phyloP scores from a whole-genome alignment of 92 coral and sea anemone genomes.

The Siderastrea radians region DNA sequence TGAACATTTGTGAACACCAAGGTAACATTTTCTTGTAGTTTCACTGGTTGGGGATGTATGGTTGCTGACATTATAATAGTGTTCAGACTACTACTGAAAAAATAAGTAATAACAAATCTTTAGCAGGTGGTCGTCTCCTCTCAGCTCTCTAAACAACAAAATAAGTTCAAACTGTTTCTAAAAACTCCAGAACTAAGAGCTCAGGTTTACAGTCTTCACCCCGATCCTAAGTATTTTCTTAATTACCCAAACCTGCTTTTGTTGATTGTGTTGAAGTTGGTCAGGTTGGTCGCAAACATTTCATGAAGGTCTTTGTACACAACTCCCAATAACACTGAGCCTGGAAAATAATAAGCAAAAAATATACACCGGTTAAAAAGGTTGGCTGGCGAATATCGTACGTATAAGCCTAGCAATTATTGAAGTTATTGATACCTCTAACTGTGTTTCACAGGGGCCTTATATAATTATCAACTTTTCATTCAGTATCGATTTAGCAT shows the following conservation, averaged over 20 bases:
- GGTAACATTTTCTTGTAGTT: constrained; percentile 14
- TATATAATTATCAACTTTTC: no score
- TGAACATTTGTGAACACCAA: neutral
- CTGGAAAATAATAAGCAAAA: neutral
- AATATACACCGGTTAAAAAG: neutral
- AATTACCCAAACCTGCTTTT: constrained; percentile 1
- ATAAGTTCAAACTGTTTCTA: no score
- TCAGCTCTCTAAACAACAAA: no score
- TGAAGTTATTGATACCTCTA: no score
- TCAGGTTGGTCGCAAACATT: neutral
- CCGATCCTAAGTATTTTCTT: no score
- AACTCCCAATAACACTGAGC: constrained; percentile 7
- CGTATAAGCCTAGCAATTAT: no score
- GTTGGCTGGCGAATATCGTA: neutral
- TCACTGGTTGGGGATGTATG: neutral
- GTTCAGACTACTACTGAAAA: constrained; percentile 13
- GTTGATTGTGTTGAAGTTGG: neutral
- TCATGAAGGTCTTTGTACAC: constrained; percentile 21
- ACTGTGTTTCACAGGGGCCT: no score
- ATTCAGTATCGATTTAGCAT: no score
- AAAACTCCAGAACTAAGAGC: no score
- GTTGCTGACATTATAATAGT: constrained; percentile 37
- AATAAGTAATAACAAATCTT: no score
- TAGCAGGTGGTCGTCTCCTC: no score
- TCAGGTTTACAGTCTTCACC: no score